A percentile compares a stretch with the other conserved stretches of the same genome.
Evolutionary conservation across 2,113 vertebrate species (phyloP).

Genomic region (Ovis canadensis): DNA sequence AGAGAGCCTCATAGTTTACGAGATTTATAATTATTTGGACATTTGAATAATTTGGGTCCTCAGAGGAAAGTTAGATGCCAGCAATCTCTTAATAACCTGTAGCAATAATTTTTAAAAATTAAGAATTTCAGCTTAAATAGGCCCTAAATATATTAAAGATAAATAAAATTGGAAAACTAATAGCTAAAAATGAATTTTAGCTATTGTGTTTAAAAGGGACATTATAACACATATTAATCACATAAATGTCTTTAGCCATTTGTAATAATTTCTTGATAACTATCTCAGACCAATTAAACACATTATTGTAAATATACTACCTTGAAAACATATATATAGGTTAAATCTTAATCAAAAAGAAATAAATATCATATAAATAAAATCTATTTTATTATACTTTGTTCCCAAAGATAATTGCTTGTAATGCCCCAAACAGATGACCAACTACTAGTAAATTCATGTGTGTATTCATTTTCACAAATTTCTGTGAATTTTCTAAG

Average conservation of each 20-base stretch:
- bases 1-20: neutral
- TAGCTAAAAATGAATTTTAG: slow-evolving; percentile 5
- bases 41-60: neutral
- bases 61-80: neutral
- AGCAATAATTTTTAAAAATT: neutral
- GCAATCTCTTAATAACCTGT: neutral
- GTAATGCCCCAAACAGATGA: neutral
- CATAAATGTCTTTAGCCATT: neutral
- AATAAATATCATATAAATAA: slow-evolving; percentile 17
- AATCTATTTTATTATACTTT: neutral
- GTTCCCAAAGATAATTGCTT: slow-evolving; percentile 5
- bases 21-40: neutral
- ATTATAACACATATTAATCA: neutral
- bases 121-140: neutral
- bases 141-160: neutral
- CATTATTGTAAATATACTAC: neutral
- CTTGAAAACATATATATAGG: neutral
- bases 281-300: neutral
- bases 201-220: neutral
- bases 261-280: neutral
- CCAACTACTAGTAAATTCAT: neutral
- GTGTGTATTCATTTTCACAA: neutral
- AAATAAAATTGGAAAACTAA: neutral
- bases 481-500: slow-evolving; percentile 11
- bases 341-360: slow-evolving; percentile 1